A percentile compares a stretch with the other conserved stretches of the same genome.
These are phyloP conservation scores for Caenorhabditis afra DNA, from an alignment of 2,888 invertebrate genomes.

Conservation along the genomic window DNA sequence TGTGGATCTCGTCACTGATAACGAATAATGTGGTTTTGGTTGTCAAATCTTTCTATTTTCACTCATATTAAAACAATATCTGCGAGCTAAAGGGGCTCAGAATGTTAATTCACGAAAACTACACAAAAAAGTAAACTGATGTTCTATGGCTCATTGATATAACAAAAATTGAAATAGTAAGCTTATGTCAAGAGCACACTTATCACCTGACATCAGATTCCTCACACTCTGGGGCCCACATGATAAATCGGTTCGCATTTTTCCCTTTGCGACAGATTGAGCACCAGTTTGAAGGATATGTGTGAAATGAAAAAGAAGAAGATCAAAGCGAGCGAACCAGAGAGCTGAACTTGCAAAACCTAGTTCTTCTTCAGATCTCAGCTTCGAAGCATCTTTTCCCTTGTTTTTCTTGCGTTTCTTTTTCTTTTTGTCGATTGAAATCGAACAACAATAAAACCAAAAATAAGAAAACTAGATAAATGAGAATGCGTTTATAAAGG, in stretches of 20 bases:
- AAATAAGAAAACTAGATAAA: no score
- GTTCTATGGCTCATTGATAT: no score
- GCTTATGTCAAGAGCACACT: background rate
- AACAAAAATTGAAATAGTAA: no score
- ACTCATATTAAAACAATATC: no score
- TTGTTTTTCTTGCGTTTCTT: background rate
- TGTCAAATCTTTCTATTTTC: no score
- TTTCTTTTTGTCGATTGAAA: background rate
- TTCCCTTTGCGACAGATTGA: slow-evolving; percentile 34
- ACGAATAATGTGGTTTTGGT: background rate
- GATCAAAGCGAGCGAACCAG: background rate
- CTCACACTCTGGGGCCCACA: slow-evolving; percentile 40
- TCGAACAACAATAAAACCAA: no score
- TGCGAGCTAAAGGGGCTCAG: no score
- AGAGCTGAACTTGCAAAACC: background rate
- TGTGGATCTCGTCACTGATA: background rate
- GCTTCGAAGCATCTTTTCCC: no score
- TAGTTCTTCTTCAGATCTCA: no score
- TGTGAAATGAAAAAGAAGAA: slow-evolving; percentile 20
- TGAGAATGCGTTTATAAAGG: no score
- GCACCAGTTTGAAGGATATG: slow-evolving; percentile 12
- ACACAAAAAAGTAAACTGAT: no score
- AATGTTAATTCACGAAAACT: no score
- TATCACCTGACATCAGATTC: slow-evolving; percentile 49
- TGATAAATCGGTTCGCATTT: slow-evolving; percentile 45